Evolutionary conservation across 2,888 invertebrate genomes (phyloP).

Genomic region (Leptinotarsa haldemani): DNA sequence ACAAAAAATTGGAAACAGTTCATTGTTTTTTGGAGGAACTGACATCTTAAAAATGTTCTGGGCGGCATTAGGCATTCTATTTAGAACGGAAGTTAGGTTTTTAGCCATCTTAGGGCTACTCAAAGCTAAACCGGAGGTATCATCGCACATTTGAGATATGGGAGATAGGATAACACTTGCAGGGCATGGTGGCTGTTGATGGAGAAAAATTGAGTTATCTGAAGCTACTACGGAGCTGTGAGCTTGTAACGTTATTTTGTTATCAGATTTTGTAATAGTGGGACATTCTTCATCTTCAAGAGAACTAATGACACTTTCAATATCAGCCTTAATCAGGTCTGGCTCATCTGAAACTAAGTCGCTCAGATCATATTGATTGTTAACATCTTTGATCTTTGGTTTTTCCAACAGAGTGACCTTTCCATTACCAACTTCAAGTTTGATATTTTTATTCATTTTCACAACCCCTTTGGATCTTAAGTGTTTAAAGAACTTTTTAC

Average conservation of each 20-base stretch:
- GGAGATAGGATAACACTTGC: slow-evolving; percentile 64
- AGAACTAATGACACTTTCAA: slow-evolving; percentile 59
- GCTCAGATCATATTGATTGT: slow-evolving; percentile 57
- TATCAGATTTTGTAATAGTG: slow-evolving; percentile 9
- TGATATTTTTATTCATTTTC: slow-evolving; percentile 63
- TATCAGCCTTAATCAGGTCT: slow-evolving; percentile 42
- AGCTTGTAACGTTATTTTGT: slow-evolving; percentile 48
- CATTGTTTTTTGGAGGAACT: slow-evolving; percentile 42
- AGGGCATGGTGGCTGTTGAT: slow-evolving; percentile 42
- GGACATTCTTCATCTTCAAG: slow-evolving; percentile 54
- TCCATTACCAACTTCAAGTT: slow-evolving; percentile 60
- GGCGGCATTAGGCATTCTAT: slow-evolving; percentile 37
- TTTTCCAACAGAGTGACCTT: slow-evolving; percentile 54
- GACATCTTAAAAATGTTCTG: slow-evolving; percentile 39
- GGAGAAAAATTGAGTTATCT: slow-evolving; percentile 55
- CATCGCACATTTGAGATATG: slow-evolving; percentile 67
- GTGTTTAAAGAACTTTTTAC: slow-evolving; percentile 66
- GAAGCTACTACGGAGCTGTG: slow-evolving; percentile 52
- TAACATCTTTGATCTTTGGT: slow-evolving; percentile 28
- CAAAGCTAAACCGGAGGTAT: slow-evolving; percentile 66
- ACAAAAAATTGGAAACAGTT: slow-evolving; percentile 68
- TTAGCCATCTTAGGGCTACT: slow-evolving; percentile 66
- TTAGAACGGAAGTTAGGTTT: slow-evolving; percentile 56
- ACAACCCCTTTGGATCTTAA: slow-evolving; percentile 57
- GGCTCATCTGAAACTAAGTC: slow-evolving; percentile 60